phyloP scores from a whole-genome alignment of 2,113 vertebrate genomes.

The Sorex araneus region DNA sequence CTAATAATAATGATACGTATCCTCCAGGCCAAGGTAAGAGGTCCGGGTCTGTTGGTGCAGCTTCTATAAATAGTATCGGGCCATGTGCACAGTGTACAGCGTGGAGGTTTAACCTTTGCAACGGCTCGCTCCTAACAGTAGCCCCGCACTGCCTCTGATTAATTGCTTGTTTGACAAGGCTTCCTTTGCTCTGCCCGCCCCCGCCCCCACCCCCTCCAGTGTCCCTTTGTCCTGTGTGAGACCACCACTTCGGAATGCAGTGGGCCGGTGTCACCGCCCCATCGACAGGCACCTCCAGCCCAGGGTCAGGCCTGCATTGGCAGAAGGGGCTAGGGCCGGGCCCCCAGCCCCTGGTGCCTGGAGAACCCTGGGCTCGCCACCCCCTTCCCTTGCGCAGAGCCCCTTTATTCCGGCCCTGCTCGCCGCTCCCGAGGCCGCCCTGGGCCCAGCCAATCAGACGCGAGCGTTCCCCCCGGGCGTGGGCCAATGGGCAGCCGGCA shows the following conservation, averaged over 20 bases:
- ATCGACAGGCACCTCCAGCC: constrained; percentile 46
- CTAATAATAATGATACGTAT: background rate
- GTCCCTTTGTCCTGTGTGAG: background rate
- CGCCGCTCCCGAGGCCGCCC: constrained; percentile 57
- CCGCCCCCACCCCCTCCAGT: background rate
- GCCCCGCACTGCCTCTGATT: background rate
- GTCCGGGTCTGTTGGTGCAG: background rate
- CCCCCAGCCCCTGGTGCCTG: background rate
- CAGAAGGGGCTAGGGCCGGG: constrained; percentile 13
- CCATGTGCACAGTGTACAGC: background rate
- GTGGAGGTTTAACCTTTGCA: constrained; percentile 10
- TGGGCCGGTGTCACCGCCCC: background rate
- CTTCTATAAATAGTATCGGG: constrained; percentile 7
- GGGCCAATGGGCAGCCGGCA: constrained; percentile 81
- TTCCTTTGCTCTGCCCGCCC: background rate
- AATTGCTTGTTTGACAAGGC: background rate
- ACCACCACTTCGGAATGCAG: background rate
- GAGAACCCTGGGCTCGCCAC: background rate
- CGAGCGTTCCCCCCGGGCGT: constrained; percentile 59
- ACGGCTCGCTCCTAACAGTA: background rate
- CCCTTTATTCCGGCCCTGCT: constrained; percentile 60
- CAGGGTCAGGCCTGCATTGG: background rate
- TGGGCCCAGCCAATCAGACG: constrained; percentile 83
- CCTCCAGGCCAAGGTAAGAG: background rate
- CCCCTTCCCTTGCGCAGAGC: background rate